Conservation (phyloP, 2,113 vertebrate genomes). For the Clarias batrachus region DNA sequence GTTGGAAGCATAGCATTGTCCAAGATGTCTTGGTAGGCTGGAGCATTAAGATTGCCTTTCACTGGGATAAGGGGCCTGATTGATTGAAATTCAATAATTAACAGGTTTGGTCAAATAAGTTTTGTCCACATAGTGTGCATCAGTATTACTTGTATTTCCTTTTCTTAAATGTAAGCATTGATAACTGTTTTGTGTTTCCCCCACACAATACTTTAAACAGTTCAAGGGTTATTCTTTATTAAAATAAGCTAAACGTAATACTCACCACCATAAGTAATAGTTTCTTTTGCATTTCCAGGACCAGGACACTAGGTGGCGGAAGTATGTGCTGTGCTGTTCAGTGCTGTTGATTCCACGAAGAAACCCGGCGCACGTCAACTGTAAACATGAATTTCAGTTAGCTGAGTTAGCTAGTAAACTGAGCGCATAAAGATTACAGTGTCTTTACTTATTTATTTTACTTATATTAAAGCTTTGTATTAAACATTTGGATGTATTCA, state of each 20-base stretch:
- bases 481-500: neutral
- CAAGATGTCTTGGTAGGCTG: too few species aligned
- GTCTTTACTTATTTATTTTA: neutral
- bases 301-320: slow-evolving; percentile 30
- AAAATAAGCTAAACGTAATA: neutral
- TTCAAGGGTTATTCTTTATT: neutral
- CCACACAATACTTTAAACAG: neutral
- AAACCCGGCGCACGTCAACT: neutral
- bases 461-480: neutral
- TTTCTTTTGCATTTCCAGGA: neutral
- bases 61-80: too few species aligned
- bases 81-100: too few species aligned
- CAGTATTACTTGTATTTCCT: too few species aligned
- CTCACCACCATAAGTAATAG: neutral
- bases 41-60: too few species aligned
- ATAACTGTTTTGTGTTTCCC: neutral
- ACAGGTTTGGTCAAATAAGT: too few species aligned
- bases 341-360: neutral
- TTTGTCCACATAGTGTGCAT: too few species aligned
- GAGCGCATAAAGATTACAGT: neutral
- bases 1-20: too few species aligned
- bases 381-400: neutral
- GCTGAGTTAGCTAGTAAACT: neutral
- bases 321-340: neutral
- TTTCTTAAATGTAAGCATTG: neutral